Percentiles rank a stretch among this genome's conserved stretches.
These are phyloP conservation scores for Lemur catta DNA, from an alignment of 2,797 vertebrate genomes.

Conservation along the genomic window DNA sequence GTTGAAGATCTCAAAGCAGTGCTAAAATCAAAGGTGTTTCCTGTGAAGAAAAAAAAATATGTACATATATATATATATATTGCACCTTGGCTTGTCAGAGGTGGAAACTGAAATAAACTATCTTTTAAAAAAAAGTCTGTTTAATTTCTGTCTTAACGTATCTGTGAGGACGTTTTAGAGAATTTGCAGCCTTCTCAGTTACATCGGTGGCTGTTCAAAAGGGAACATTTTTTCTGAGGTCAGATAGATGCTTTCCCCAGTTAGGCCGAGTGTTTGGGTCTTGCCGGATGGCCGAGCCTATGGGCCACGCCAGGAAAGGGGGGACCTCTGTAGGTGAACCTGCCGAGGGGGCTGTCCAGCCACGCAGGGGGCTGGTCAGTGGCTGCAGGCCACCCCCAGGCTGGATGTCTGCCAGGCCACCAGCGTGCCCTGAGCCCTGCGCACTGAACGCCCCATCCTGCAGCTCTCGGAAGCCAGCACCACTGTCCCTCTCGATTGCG, in stretches of 20 bases:
- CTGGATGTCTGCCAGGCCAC: not conserved
- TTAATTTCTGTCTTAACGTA: not conserved
- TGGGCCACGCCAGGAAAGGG: not conserved
- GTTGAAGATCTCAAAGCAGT: not conserved
- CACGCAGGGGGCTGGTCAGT: not conserved
- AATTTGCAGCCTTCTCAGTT: not conserved
- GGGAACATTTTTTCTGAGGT: not conserved
- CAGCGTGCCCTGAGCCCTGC: fast-evolving
- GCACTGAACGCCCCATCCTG: not conserved
- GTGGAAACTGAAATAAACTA: slow-evolving; percentile 74
- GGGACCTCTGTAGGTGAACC: not conserved
- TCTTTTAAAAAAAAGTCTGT: not conserved
- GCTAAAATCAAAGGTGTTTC: not conserved
- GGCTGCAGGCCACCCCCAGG: not conserved
- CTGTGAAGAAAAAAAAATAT: slow-evolving; percentile 27
- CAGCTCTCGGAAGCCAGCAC: not conserved
- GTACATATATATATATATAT: not conserved
- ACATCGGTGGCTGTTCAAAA: not conserved
- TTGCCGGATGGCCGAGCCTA: fast-evolving
- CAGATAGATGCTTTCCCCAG: not conserved
- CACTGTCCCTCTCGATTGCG: not conserved
- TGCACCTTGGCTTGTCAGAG: slow-evolving; percentile 18
- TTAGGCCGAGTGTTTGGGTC: fast-evolving
- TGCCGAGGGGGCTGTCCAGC: no score
- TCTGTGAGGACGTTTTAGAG: not conserved